phyloP scores from a whole-genome alignment of 2,113 vertebrate species.

The Thalassarche chlororhynchos region DNA sequence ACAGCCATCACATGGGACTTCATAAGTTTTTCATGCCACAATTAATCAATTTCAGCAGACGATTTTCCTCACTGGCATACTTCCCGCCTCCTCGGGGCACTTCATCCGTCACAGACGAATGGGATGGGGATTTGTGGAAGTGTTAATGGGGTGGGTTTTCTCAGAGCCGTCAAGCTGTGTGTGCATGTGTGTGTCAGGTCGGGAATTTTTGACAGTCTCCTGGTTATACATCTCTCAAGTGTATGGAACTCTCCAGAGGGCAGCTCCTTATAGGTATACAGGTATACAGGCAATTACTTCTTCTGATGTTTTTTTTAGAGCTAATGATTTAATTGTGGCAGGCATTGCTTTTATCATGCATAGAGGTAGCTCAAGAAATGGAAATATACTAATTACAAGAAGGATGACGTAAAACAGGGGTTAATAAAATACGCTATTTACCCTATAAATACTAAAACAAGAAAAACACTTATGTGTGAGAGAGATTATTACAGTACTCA shows the following conservation, averaged over 20 bases:
- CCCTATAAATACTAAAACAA: neutral
- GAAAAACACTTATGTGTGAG: neutral
- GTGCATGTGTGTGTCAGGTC: accelerated
- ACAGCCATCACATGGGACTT: neutral
- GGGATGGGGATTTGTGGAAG: neutral
- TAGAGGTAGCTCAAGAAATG: neutral
- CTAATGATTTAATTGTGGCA: neutral
- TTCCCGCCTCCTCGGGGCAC: neutral
- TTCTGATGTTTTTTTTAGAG: neutral
- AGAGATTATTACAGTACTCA: neutral
- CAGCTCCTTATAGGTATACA: neutral
- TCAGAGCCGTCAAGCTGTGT: neutral
- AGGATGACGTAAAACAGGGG: neutral
- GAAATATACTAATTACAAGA: neutral
- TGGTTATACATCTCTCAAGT: neutral
- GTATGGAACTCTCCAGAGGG: neutral
- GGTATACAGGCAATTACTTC: neutral
- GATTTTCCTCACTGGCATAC: neutral
- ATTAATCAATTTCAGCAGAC: neutral
- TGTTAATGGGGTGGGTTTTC: neutral
- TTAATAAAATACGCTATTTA: neutral
- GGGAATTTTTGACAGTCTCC: neutral
- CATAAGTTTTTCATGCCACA: neutral
- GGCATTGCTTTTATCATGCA: neutral
- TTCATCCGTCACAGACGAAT: neutral